phyloP scores from a whole-genome alignment of 2,113 vertebrate genomes.

The Zootoca vivipara region DNA sequence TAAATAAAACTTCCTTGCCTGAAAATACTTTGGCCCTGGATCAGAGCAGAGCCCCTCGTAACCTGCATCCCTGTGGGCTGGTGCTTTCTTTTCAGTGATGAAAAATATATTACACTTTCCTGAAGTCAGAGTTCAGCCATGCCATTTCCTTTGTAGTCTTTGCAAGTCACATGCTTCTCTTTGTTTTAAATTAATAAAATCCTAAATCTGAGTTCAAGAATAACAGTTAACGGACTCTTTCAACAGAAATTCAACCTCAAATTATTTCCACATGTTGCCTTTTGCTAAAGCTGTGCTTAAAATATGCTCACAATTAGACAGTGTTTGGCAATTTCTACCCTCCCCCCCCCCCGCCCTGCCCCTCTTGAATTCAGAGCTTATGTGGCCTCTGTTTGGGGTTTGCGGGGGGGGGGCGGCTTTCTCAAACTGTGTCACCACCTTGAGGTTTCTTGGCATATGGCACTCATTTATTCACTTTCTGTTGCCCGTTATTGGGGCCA shows the following conservation, averaged over 20 bases:
- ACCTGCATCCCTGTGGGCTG: constrained; percentile 73
- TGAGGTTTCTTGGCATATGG: not conserved
- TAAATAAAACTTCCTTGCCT: constrained; percentile 74
- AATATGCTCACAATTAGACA: constrained; percentile 46
- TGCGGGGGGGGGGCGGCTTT: not conserved
- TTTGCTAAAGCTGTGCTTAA: constrained; percentile 61
- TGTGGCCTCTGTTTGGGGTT: not conserved
- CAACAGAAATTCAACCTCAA: constrained; percentile 70
- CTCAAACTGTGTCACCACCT: not conserved
- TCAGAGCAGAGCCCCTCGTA: constrained; percentile 73
- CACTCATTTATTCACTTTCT: constrained; percentile 8
- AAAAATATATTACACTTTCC: constrained; percentile 73
- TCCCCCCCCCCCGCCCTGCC: not conserved
- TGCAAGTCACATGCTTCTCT: constrained; percentile 62
- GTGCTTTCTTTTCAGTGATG: constrained; percentile 69
- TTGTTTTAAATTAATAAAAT: constrained; percentile 78
- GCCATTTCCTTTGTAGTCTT: constrained; percentile 76
- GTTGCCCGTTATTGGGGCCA: not conserved
- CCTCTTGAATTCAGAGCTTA: constrained; percentile 38
- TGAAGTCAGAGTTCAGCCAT: constrained; percentile 67
- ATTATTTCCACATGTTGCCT: constrained; percentile 67
- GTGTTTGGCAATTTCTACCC: constrained; percentile 51
- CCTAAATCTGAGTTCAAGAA: constrained; percentile 68
- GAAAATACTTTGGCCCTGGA: constrained; percentile 70
- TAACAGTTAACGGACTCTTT: constrained; percentile 67